These are phyloP conservation scores for Psilopogon haemacephalus DNA, from an alignment of 2,113 vertebrate species.

Conservation along the genomic window DNA sequence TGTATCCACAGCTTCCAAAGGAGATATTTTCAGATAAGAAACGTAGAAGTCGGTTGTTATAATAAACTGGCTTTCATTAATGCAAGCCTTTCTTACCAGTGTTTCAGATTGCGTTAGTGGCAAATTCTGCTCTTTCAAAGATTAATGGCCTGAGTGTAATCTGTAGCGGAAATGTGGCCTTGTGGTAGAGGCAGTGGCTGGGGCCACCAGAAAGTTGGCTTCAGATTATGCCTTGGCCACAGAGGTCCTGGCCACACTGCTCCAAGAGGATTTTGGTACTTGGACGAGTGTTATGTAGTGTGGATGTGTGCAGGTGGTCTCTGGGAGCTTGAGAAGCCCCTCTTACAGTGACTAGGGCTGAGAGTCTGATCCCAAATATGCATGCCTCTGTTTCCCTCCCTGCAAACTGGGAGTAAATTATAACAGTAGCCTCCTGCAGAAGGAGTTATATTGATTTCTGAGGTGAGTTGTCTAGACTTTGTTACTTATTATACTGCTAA, in stretches of 20 bases:
- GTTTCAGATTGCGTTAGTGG: slow-evolving; percentile 54
- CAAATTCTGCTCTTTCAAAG: slow-evolving; percentile 53
- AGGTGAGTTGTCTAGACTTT: background rate
- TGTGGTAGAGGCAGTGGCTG: background rate
- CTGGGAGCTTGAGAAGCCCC: background rate
- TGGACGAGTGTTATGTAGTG: background rate
- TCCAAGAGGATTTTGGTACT: background rate
- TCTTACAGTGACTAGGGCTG: background rate
- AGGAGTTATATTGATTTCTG: background rate
- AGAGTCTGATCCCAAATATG: background rate
- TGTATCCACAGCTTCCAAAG: slow-evolving; percentile 63
- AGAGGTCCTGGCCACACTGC: background rate
- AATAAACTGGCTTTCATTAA: slow-evolving; percentile 63
- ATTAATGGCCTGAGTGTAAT: slow-evolving; percentile 44
- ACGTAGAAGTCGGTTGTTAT: slow-evolving; percentile 45
- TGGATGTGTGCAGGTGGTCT: background rate
- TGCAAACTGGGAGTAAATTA: background rate
- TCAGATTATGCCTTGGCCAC: background rate
- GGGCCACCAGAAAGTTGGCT: background rate
- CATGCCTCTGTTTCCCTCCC: background rate
- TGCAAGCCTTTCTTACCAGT: background rate
- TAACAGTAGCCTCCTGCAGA: background rate
- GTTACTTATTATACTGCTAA: background rate
- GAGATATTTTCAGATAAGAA: slow-evolving; percentile 70
- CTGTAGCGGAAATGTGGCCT: background rate